Evolutionary conservation across 1,140 invertebrate species (phyloP).

Genomic region (Stenopsyche tienmushanensis): DNA sequence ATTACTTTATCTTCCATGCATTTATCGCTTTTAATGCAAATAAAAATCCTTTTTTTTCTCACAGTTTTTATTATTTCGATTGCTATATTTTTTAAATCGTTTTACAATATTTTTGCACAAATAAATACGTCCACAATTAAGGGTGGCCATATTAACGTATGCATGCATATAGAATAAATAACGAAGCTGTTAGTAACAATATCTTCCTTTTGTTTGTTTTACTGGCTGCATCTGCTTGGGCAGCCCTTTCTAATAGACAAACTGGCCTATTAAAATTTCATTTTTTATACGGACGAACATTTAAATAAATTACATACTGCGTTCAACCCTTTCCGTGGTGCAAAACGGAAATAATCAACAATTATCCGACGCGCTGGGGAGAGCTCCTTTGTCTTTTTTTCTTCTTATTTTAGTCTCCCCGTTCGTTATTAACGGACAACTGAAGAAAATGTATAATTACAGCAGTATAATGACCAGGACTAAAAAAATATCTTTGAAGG

Average conservation of each 20-base stretch:
- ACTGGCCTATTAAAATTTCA: slow-evolving; percentile 24
- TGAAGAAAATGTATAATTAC: slow-evolving; percentile 4
- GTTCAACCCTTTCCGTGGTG: slow-evolving; percentile 33
- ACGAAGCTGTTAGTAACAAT: not conserved
- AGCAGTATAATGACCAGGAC: not conserved
- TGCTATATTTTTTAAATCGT: no score
- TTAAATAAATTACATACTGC: slow-evolving; percentile 34
- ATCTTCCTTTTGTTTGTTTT: slow-evolving; percentile 1
- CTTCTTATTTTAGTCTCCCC: not conserved
- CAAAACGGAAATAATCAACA: slow-evolving; percentile 36
- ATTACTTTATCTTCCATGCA: no score
- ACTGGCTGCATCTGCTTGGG: slow-evolving; percentile 23
- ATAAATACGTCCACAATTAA: no score
- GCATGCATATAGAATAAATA: not conserved
- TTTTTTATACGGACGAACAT: slow-evolving; percentile 27
- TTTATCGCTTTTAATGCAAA: no score
- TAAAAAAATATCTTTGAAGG: no score
- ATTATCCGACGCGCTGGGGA: slow-evolving; percentile 28
- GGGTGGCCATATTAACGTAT: no score
- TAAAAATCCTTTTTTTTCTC: no score
- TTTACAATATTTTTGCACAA: no score
- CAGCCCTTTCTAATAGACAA: slow-evolving; percentile 15
- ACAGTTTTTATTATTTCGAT: no score
- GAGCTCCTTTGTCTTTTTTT: slow-evolving; percentile 21
- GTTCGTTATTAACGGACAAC: slow-evolving; percentile 10